Conservation (phyloP, 1,140 invertebrate species). For the Panagrolaimus sp. region DNA sequence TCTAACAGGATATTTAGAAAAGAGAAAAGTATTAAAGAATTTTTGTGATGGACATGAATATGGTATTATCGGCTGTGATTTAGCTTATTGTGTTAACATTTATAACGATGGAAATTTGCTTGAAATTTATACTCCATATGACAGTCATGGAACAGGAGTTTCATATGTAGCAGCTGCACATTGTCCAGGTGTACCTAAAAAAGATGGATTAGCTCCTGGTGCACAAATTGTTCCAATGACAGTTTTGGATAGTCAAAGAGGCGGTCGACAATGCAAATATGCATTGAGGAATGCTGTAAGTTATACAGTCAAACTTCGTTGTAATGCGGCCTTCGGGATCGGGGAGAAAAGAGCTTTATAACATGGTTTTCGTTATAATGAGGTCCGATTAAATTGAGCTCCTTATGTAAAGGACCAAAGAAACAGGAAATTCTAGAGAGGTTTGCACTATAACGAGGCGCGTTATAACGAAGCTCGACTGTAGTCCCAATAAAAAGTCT, state of each 20-base stretch:
- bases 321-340: too few relatives aligned
- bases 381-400: too few relatives aligned
- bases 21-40: slow-evolving; percentile 73
- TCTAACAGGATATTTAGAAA: slow-evolving; percentile 71
- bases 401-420: too few relatives aligned
- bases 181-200: slow-evolving; percentile 78
- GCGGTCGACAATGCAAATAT: slow-evolving; percentile 59
- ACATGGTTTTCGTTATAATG: too few relatives aligned
- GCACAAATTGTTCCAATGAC: slow-evolving; percentile 85
- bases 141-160: slow-evolving; percentile 85
- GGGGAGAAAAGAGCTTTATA: too few relatives aligned
- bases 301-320: too few relatives aligned
- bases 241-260: slow-evolving; percentile 78
- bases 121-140: slow-evolving; percentile 73
- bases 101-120: slow-evolving; percentile 81
- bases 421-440: too few relatives aligned
- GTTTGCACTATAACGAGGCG: too few relatives aligned
- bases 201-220: slow-evolving; percentile 88
- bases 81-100: slow-evolving; percentile 85
- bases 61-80: slow-evolving; percentile 58
- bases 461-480: too few relatives aligned
- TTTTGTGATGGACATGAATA: slow-evolving; percentile 76
- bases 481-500: too few relatives aligned
- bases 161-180: slow-evolving; percentile 86
- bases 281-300: slow-evolving; percentile 70